These are phyloP conservation scores for Gambelia wislizenii DNA, from an alignment of 2,797 vertebrate genomes.

Conservation along the genomic window DNA sequence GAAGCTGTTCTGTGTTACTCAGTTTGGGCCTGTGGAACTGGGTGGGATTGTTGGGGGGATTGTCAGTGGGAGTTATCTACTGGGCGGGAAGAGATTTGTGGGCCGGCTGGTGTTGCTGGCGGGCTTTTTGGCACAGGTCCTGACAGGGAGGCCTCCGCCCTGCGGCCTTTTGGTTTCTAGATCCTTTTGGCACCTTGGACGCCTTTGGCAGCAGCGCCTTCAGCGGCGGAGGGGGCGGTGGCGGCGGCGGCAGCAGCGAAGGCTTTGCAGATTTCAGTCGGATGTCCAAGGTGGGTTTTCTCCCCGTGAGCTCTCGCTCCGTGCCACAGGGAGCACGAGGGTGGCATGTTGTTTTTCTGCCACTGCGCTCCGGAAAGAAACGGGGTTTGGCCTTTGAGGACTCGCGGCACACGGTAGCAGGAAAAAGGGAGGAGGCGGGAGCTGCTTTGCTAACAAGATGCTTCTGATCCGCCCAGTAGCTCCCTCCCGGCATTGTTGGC, in stretches of 20 bases:
- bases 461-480: background rate
- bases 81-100: too few relatives aligned
- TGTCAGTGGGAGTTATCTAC: too few relatives aligned
- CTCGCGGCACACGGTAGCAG: too few relatives aligned
- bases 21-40: too few relatives aligned
- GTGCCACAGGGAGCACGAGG: too few relatives aligned
- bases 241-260: conserved; percentile 68
- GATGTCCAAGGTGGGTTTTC: conserved; percentile 90
- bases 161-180: conserved; percentile 73
- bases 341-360: background rate
- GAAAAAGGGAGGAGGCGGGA: too few relatives aligned
- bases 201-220: conserved; percentile 92
- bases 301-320: too few relatives aligned
- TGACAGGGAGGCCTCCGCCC: too few relatives aligned
- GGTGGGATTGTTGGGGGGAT: too few relatives aligned
- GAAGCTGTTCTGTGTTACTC: background rate
- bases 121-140: too few relatives aligned
- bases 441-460: background rate
- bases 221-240: conserved; percentile 51
- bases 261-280: conserved; percentile 99
- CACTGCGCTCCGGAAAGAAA: background rate
- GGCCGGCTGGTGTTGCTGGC: too few relatives aligned
- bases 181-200: conserved; percentile 92
- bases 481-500: background rate
- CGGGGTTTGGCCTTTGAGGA: background rate